A percentile compares a stretch with the other conserved stretches of the same genome.
These are phyloP conservation scores for Diplodus sargus DNA, from an alignment of 2,797 vertebrate species.

Conservation along the genomic window DNA sequence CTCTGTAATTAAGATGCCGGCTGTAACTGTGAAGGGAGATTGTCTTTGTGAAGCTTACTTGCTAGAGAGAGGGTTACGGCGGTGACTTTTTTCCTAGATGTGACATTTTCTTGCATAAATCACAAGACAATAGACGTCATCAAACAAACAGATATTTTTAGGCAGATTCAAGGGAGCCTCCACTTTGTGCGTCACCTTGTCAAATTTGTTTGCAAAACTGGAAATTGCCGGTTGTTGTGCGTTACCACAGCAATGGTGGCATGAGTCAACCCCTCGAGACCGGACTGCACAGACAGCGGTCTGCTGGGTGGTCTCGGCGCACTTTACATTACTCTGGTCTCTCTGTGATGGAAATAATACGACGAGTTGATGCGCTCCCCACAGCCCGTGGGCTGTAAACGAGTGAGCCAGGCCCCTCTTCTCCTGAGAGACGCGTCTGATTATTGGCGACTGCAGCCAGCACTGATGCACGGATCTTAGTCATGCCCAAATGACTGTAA, in stretches of 20 bases:
- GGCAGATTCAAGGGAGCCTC: conserved; percentile 11
- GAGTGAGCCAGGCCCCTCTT: conserved; percentile 41
- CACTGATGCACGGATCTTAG: conserved; percentile 69
- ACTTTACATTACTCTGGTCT: conserved; percentile 39
- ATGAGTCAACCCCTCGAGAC: conserved; percentile 68
- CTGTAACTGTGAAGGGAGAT: conserved; percentile 39
- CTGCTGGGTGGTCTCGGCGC: conserved; percentile 75
- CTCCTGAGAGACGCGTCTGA: conserved; percentile 49
- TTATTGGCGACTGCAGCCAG: conserved; percentile 58
- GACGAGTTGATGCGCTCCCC: conserved; percentile 27
- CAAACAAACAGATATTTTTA: conserved; percentile 5
- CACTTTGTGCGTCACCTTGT: conserved; percentile 40
- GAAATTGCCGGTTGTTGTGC: conserved; percentile 70
- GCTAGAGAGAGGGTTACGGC: not conserved
- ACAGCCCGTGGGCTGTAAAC: conserved; percentile 43
- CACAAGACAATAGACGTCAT: not conserved
- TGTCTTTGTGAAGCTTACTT: conserved; percentile 18
- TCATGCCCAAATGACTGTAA: conserved; percentile 81
- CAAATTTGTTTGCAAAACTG: conserved; percentile 65
- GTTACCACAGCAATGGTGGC: conserved; percentile 51
- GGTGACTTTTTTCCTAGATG: conserved; percentile 5
- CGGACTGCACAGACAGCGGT: conserved; percentile 42
- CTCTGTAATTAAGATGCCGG: conserved; percentile 55
- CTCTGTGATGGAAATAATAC: conserved; percentile 56
- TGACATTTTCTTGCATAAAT: not conserved